Evolutionary conservation across 2,888 invertebrate species (phyloP), one percentile per base, ranked within the genome.

Genomic region (Clepsis dumicolana): DNA sequence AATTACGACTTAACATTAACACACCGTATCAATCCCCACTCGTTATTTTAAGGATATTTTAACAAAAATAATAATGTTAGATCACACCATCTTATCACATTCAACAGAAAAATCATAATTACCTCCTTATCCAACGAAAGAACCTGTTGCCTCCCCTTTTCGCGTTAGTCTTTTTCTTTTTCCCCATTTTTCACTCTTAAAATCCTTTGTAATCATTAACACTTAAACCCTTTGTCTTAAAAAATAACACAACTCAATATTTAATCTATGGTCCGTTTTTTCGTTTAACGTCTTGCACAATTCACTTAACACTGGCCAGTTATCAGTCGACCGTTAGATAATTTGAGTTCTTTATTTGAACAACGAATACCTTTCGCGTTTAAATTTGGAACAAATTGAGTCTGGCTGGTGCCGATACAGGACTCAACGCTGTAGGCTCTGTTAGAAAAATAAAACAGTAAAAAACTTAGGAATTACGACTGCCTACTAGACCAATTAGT

Each of bases 91-190:
- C 8, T 10, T n/a, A 14, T n/a, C 38, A 38, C 48, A 53, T 24
- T 35, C 3, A 1, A n/a, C 8, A 32, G 54, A 64, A 53, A 29
- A 25, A 24, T 56, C 16, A 48, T 35, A 68, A 57, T 81, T 92
- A 93, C 93, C 93, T 93, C 87, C 85, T 84, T 70, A 93, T 93
- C 93, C 93, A 93, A 54, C 93, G 87, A 75, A 93, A 93, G 80
- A 93, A 93, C 72, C 92, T 81, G 79, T 88, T 91, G 16, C 90
- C 89, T 48, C 86, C 84, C 76, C 85, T 90, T 75, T 88, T 91
- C 14, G 81, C 86, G 75, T 75, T 87, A 80, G 85, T 87, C 86
- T 91, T 93, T 87, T 91, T 93, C 85, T 92, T 93, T 74, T 92
- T 93, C 72, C 92, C 92, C 93, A 93, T 93, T 83, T n/a, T 80